Evolutionary conservation across 2,797 vertebrate genomes (phyloP).

Genomic region (Capromys pilorides): DNA sequence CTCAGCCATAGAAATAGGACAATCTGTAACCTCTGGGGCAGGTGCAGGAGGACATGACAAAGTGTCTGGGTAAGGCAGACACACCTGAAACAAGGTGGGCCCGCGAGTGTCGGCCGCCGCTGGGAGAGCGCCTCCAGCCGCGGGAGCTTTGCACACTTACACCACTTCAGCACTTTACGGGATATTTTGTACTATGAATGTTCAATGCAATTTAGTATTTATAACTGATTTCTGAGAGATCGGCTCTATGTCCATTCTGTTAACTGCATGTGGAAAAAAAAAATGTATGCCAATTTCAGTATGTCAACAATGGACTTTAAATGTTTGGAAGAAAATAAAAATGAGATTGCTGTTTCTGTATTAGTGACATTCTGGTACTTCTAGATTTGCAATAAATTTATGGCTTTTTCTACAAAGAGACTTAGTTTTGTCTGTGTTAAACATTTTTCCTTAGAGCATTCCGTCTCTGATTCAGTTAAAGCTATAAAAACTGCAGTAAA

Average conservation of each 20-base stretch:
- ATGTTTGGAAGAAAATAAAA: conserved; percentile 71
- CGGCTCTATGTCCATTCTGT: conserved; percentile 79
- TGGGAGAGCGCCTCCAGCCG: conserved; percentile 65
- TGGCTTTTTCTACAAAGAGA: conserved; percentile 72
- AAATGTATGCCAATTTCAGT: conserved; percentile 76
- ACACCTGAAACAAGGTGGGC: conserved; percentile 73
- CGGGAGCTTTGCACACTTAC: conserved; percentile 70
- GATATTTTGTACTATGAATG: conserved; percentile 77
- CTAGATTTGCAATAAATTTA: conserved; percentile 87
- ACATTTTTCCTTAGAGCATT: neutral
- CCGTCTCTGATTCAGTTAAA: neutral
- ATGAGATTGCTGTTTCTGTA: conserved; percentile 80
- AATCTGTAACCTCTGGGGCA: conserved; percentile 74
- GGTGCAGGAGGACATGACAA: neutral
- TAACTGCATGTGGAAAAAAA: conserved; percentile 79
- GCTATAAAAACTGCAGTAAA: neutral
- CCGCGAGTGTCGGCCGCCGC: conserved; percentile 78
- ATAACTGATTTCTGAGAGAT: conserved; percentile 81
- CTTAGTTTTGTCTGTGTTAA: conserved; percentile 9
- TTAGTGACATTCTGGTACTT: conserved; percentile 84
- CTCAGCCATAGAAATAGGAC: conserved; percentile 84
- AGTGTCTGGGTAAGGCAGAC: conserved; percentile 49
- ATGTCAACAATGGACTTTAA: conserved; percentile 77
- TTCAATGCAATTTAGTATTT: conserved; percentile 81
- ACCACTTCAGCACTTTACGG: conserved; percentile 88